Evolutionary conservation across 1,140 invertebrate species (phyloP), one percentile per base, ranked within the genome.

Genomic region (Apis cerana): DNA sequence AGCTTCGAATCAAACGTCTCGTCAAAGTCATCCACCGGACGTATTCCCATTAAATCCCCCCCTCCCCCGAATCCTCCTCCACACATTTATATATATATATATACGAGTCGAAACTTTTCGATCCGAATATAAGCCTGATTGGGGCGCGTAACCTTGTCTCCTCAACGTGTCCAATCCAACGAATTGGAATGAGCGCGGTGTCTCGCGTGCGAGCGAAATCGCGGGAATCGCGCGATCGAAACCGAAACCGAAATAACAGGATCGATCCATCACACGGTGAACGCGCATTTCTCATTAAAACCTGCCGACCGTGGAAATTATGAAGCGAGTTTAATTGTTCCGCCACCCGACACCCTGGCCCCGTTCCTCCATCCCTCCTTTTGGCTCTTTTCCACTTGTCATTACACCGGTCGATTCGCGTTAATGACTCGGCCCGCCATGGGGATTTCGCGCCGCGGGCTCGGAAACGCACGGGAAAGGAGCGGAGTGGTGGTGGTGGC

Each of bases 261-360:
- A 90, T 91, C 90, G 87, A 92, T 91, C 83, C 79, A 81, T 89
- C 84, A 86, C 84, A 86, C 74, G 80, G 80, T 75, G 68, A 90
- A 85, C 84, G 89, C 83, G 83, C 82, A 89, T 89, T 91, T 88
- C 88, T 91, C 90, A 91, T 91, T 91, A 88, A 89, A 43, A 81
- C 84, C 78, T 54, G 17, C 78, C 71, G 70, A 52, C 75, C 61
- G 71, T 43, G 85, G 87, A 88, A 90, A 91, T 90, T 90, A 88
- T 89, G 86, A 90, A 86, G 83, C 77, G 85, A 90, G 87, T 90
- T 91, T 91, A 90, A 91, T 92, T 91, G 89, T 91, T 86, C 87
- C 83, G 75, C 71, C 58, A 61, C 75, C 75, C 71, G 67, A 79
- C 84, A 75, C 82, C 80, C 33, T 43, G 64, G 65, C 43, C 68